These are phyloP conservation scores for Buceros bicornis DNA, from an alignment of 2,797 vertebrate species.

Conservation along the genomic window DNA sequence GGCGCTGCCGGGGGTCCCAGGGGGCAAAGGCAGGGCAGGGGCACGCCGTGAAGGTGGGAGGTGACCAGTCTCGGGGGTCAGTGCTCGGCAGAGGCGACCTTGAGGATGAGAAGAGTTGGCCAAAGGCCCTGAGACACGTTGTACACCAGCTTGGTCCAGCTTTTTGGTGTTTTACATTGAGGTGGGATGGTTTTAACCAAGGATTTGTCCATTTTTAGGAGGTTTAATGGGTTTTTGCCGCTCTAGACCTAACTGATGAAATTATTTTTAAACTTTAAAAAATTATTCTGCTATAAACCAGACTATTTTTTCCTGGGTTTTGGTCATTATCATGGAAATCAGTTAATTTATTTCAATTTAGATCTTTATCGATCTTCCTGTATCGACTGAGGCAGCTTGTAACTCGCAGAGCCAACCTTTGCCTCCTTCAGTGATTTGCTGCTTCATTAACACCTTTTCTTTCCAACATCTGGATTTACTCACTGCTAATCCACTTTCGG, in stretches of 20 bases:
- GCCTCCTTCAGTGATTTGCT: background rate
- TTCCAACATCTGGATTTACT: background rate
- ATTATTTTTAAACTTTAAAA: background rate
- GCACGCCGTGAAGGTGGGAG: accelerated
- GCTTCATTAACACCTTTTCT: background rate
- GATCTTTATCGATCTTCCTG: background rate
- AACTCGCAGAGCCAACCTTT: background rate
- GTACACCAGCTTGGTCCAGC: background rate
- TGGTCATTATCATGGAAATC: background rate
- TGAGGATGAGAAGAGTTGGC: background rate
- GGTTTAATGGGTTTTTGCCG: background rate
- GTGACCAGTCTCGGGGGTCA: accelerated
- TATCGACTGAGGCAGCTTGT: background rate
- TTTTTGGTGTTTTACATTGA: background rate
- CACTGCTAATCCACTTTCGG: background rate
- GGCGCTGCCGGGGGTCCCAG: background rate
- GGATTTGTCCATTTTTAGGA: background rate
- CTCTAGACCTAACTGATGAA: background rate
- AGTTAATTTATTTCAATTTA: background rate
- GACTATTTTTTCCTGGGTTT: background rate
- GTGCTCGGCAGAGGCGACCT: accelerated
- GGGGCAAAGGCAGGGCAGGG: background rate
- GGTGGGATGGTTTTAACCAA: background rate
- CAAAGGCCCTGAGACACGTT: accelerated
- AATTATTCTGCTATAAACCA: background rate